Base-by-base conservation (phyloP, 1,140 invertebrate species). In the Drosophila sp. region DNA sequence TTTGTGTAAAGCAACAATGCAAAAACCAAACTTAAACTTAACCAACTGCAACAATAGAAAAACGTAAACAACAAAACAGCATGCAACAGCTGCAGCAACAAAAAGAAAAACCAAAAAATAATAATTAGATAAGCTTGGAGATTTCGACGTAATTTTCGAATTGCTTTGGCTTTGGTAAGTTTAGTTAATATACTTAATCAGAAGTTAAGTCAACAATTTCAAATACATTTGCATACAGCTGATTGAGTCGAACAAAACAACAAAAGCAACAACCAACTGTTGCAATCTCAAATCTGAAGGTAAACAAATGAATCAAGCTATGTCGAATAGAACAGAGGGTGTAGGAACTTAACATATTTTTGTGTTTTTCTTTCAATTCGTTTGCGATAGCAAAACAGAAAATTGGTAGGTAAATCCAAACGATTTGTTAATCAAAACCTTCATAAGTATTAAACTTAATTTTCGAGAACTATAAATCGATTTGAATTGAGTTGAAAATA, bases 81-180 rank as follows among this genome's bases (percentile, higher is more conserved):
- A 81, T 86, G 68, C 82, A 85, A 79, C 81, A 85, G 82, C 74
- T 81, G 82, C 78, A 61, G 33, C 40, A 62, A 41, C 40, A 70
- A 54, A n/a, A 63, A 38, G 27, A 81, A 67, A 41, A 25, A 76
- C 70, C 64, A 50, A 64, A 30, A 55, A 57, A 17, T 38, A 66
- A 27, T 25, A 33, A 61, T 47, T 47, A 68, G 75, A 38, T 56
- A 71, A 71, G 81, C 78, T 80, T 35, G 41, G 8, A 27, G 8
- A 66, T 66, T 57, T 58, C 57, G 62, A 60, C 60, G 33, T 5
- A 11, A 50, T 25, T 27, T 29, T 11, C 11, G 38, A 27, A 54
- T 62, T 44, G 47, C 66, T 60, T 50, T 50, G 23, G 70, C 66
- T 69, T 67, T 63, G 58, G 47, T 76, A n/a, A 76, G 65, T 72